Conservation (phyloP, 2,797 vertebrate genomes). For the Rachycentron canadum region DNA sequence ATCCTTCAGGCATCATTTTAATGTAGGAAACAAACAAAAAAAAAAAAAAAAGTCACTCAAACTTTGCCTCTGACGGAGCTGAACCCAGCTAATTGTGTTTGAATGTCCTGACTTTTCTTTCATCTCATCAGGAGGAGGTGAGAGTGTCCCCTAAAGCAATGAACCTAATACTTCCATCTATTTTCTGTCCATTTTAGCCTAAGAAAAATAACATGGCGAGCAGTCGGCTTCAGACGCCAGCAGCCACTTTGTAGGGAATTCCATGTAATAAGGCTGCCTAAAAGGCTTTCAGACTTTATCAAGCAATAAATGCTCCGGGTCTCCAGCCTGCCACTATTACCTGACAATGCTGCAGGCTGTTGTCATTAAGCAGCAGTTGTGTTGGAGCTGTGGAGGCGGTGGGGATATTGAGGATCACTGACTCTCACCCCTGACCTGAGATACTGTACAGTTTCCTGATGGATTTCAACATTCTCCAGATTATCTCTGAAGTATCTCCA, state of each 20-base stretch:
- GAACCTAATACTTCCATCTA: constrained; percentile 77
- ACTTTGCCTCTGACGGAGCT: constrained; percentile 52
- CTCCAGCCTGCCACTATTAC: constrained; percentile 62
- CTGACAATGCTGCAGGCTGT: constrained; percentile 53
- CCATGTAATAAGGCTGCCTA: constrained; percentile 78
- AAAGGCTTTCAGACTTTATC: constrained; percentile 89
- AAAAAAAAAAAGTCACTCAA: constrained; percentile 44
- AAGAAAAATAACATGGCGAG: constrained; percentile 70
- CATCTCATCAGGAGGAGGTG: constrained; percentile 58
- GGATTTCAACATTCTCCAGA: constrained; percentile 53
- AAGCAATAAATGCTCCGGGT: constrained; percentile 86
- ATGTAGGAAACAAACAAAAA: constrained; percentile 52
- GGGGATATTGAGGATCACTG: constrained; percentile 31
- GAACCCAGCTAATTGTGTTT: constrained; percentile 70
- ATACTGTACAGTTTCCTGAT: constrained; percentile 39
- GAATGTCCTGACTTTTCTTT: constrained; percentile 79
- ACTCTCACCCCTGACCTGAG: constrained; percentile 68
- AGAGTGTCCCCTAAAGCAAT: constrained; percentile 66
- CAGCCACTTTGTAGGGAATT: constrained; percentile 77
- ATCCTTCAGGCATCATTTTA: constrained; percentile 37
- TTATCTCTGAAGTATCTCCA: constrained; percentile 37
- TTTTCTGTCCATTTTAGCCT: constrained; percentile 75
- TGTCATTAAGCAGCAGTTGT: constrained; percentile 74
- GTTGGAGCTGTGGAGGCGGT: constrained; percentile 36
- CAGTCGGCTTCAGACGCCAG: constrained; percentile 64